Evolutionary conservation across 92 coral and sea anemone genomes (phyloP), one percentile per base, ranked within the genome.

Genomic region (Paragorgia papillata): DNA sequence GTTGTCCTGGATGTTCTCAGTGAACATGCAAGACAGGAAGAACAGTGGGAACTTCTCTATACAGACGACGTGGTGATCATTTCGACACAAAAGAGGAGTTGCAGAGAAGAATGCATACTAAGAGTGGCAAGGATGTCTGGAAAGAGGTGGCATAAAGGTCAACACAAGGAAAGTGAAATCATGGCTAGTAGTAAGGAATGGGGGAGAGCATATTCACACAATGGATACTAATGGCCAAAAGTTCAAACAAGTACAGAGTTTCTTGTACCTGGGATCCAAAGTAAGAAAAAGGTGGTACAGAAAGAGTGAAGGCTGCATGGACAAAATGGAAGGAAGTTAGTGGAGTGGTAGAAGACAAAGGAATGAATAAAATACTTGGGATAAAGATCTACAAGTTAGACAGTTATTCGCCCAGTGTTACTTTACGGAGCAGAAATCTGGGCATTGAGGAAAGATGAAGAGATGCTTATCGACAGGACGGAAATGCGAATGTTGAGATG

Each of bases 401-500:
- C 49, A n/a, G 28, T 69, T 32, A 15, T 40, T 2, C 20, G 75
- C n/a, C 75, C 50, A 29, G 75, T 67, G 21, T 20, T 67, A 2
- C 75, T 67, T 55, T 67, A 41, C 18, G 76, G 76, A 8, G 34
- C 32, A 1, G 80, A 57, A 33, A 19, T 3, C 1, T 74, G 80
- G 80, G 33, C 57, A 2, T n/a, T 19, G 17, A 19, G 57, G 29
- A 17, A 6, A 7, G 37, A 35, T 4, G 59, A 19, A 34, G 67
- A 74, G 26, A 7, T 9, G 55, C 26, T 32, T 10, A 30, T 35
- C 0, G 68, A 74, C 21, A 74, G 65, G 37, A 33, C 67, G 13
- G 33, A 54, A 25, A 74, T 74, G 66, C 32, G 33, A 33, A 74
- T 74, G 51, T 50, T 74, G 17, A 34, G 80, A 40, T 33, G 56